These are phyloP conservation scores for Bruchidius siliquastri DNA, from an alignment of 2,888 invertebrate species.

Conservation along the genomic window DNA sequence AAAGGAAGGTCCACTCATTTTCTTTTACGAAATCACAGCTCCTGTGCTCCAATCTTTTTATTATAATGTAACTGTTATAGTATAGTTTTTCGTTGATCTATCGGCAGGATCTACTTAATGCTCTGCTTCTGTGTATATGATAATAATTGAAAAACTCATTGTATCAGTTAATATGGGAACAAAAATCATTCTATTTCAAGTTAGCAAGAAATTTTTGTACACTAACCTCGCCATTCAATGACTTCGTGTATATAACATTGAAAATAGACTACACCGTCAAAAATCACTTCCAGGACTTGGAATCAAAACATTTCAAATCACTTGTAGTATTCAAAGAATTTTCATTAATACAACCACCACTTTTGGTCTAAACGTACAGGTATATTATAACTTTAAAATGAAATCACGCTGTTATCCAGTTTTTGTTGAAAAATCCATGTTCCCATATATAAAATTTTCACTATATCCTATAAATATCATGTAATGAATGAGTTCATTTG, in stretches of 20 bases:
- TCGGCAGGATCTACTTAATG: conserved; percentile 17
- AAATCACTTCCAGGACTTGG: too few species aligned
- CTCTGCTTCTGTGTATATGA: not conserved
- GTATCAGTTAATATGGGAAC: not conserved
- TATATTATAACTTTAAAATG: too few species aligned
- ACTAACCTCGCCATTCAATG: too few species aligned
- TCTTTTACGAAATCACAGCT: conserved; percentile 14
- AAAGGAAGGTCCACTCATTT: conserved; percentile 32
- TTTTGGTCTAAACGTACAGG: too few species aligned
- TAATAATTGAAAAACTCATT: not conserved
- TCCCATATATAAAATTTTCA: not conserved
- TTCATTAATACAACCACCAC: too few species aligned
- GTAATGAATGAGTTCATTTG: conserved; percentile 10
- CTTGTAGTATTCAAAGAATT: too few species aligned
- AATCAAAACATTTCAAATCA: too few species aligned
- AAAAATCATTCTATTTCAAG: not conserved
- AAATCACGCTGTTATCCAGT: too few species aligned
- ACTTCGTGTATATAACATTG: too few species aligned
- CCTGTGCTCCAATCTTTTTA: not conserved
- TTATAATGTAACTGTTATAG: not conserved
- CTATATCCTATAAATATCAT: not conserved
- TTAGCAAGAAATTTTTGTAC: too few species aligned
- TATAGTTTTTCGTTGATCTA: conserved; percentile 9
- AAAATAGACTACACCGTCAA: too few species aligned
- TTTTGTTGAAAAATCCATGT: not conserved